Base-by-base conservation (phyloP, 2,888 invertebrate genomes). In the Melitaea athalia region DNA sequence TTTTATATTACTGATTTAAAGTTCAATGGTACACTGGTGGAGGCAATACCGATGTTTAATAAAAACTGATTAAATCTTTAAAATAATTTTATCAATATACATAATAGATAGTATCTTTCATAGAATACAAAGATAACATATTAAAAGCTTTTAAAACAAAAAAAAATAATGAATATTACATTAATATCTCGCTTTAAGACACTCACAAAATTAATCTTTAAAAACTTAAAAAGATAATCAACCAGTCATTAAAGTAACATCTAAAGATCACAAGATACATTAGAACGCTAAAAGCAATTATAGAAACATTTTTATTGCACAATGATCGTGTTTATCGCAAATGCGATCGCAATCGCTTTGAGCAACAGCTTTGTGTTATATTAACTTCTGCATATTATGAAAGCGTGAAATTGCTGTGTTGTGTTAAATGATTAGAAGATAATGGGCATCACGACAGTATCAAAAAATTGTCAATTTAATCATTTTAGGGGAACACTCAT, bases 261-360 rank as follows among this genome's bases (percentile, higher is more conserved):
- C 57, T 50, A 38, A 47, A 33, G 65, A 69, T 72, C 67, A 63
- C 47, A 55, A 68, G 67, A 69, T 72, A 68, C 67, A 59, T 47
- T 68, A 59, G 52, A 53, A 63, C 62, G 53, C 59, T 69, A 65
- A 69, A 72, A 65, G 72, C 72, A 67, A 63, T 72, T 59, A 65
- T 65, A 63, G 72, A 61, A 72, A 67, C 17, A 63, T 63, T 63
- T 63, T 63, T 67, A 65, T 72, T 72, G 50, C 33, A 67, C 67
- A 72, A 72, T 69, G 65, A 64, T 65, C 50, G 49, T 42, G 7
- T 31, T 31, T 64, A 65, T 68, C 70, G 43, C 31, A 33, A 62
- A 1, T 24, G 24, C 24, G 24, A 60, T 63, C 45, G 63, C 53
- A 55, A 72, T 72, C 67, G 47, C 11, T 47, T 69, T 65, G 55